phyloP scores from a whole-genome alignment of 2,888 invertebrate genomes.

The Serripes groenlandicus region DNA sequence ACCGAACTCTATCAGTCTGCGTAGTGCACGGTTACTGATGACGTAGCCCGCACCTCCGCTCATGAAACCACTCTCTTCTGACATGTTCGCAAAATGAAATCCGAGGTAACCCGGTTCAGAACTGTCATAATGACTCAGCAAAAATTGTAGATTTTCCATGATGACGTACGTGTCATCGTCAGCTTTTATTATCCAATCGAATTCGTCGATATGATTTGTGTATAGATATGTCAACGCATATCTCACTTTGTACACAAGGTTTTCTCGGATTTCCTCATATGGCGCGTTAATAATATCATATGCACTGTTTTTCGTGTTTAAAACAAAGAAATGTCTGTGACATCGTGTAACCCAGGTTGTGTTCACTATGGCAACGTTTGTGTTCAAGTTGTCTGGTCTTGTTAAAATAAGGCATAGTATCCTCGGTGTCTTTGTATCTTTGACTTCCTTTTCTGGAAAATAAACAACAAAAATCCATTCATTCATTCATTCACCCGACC shows the following conservation, averaged over 20 bases:
- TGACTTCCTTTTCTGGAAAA: not conserved
- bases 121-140: slow-evolving; percentile 92
- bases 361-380: slow-evolving; percentile 95
- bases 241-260: slow-evolving; percentile 98
- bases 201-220: slow-evolving; percentile 92
- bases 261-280: slow-evolving; percentile 77
- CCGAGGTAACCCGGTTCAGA: slow-evolving; percentile 93
- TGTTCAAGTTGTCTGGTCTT: slow-evolving; percentile 94
- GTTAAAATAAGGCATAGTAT: slow-evolving; percentile 99
- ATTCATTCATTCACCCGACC: no score
- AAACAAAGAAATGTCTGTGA: slow-evolving; percentile 86
- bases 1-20: slow-evolving; percentile 91
- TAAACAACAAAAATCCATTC: not conserved
- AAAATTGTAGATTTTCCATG: slow-evolving; percentile 96
- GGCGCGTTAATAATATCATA: slow-evolving; percentile 81
- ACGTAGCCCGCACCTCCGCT: slow-evolving; percentile 90
- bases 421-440: slow-evolving; percentile 88
- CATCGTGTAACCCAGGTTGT: slow-evolving; percentile 97
- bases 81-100: slow-evolving; percentile 77
- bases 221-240: slow-evolving; percentile 95
- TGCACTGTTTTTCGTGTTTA: slow-evolving; percentile 88
- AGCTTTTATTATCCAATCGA: slow-evolving; percentile 99
- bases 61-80: slow-evolving; percentile 86
- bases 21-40: slow-evolving; percentile 92
- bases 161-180: slow-evolving; percentile 99